These are phyloP conservation scores for Atrichornis clamosus DNA, from an alignment of 2,113 vertebrate genomes.

Conservation along the genomic window DNA sequence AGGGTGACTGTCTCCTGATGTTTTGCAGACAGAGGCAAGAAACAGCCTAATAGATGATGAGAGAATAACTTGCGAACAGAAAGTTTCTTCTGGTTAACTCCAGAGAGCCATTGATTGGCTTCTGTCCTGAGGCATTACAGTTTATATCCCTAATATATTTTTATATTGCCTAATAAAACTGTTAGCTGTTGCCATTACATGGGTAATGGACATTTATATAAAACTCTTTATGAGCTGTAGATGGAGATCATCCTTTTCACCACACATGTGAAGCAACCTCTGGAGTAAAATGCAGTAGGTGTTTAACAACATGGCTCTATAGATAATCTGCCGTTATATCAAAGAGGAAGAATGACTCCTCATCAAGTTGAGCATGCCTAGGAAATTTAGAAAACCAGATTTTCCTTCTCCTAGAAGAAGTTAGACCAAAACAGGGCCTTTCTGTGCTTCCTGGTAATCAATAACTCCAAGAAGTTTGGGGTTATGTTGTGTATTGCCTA, in stretches of 20 bases:
- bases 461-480: background rate
- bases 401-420: background rate
- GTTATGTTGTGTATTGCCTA: background rate
- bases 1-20: background rate
- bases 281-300: background rate
- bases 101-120: slow-evolving; percentile 37
- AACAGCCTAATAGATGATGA: background rate
- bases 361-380: background rate
- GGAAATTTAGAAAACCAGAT: background rate
- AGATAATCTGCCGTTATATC: background rate
- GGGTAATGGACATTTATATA: slow-evolving; percentile 53
- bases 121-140: slow-evolving; percentile 46
- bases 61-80: background rate
- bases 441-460: background rate
- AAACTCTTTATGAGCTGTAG: slow-evolving; percentile 58
- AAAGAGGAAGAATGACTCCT: background rate
- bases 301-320: background rate
- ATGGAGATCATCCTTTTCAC: slow-evolving; percentile 44
- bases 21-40: background rate
- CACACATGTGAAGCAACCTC: slow-evolving; percentile 1
- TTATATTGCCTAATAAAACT: slow-evolving; percentile 65
- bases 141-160: slow-evolving; percentile 64
- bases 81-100: slow-evolving; percentile 40
- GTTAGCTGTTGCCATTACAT: slow-evolving; percentile 56
- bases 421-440: background rate